Evolutionary conservation across 2,888 invertebrate genomes (phyloP), one percentile per base, ranked within the genome.

Genomic region (Dione vanillae): DNA sequence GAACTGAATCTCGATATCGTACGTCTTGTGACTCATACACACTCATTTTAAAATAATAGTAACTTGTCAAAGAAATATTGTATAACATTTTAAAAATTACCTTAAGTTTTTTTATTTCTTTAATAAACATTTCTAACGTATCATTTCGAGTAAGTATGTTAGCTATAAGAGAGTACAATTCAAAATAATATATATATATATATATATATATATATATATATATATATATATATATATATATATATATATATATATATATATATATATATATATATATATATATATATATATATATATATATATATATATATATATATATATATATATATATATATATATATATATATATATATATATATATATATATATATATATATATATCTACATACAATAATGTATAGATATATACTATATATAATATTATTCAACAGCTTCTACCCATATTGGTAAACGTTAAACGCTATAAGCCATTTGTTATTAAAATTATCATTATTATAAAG

Each of bases 401-500:
- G 12, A 45, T 1, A 45, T 27, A 27, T 27, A 27, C n/a, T 27
- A 27, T 2, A 6, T 19, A 12, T 19, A 49, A 11, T 19, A 49
- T 49, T 11, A 20, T 37, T 37, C 10, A 54, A 43, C 5, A 27
- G 27, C 20, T 61, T 27, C 10, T 43, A 61, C 16, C 20, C 11
- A 35, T 27, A 11, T 41, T 41, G 43, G 41, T 41, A 41, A 52
- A 41, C 14, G 9, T 6, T 19, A 14, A 19, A 43, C 8, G 27
- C n/a, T 27, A 62, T 62, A 62, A 47, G 1, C 52, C 40, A 58
- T 54, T 37, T 54, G 45, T 58, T 56, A 56, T 56, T 56, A 58
- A 67, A 35, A 51, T 49, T 58, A 59, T 11, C 9, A 40, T 47
- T 16, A 40, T 27, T 70, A 70, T 51, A 64, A 62, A 61, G 54